Evolutionary conservation across 2,888 invertebrate species (phyloP).

Genomic region (Caenorhabditis plicata): DNA sequence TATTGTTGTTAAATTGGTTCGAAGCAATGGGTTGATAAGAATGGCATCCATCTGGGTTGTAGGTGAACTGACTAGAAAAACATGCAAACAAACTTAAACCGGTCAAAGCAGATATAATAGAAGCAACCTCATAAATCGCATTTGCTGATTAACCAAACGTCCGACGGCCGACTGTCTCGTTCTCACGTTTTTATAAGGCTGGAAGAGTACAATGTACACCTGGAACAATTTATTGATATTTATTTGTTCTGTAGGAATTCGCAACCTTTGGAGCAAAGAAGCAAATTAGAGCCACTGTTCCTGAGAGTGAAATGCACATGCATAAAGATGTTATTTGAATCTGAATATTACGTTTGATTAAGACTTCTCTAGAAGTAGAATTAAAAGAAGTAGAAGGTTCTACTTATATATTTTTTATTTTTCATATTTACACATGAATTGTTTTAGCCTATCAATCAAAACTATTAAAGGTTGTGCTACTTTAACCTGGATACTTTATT

Average conservation of each 20-base stretch:
- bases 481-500: too few relatives aligned
- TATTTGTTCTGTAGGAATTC: neutral
- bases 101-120: slow-evolving; percentile 4
- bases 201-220: slow-evolving; percentile 78
- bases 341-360: slow-evolving; percentile 66
- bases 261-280: slow-evolving; percentile 75
- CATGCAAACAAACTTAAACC: neutral
- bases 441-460: too few relatives aligned
- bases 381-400: neutral
- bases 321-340: slow-evolving; percentile 78
- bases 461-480: too few relatives aligned
- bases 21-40: slow-evolving; percentile 42
- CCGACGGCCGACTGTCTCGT: slow-evolving; percentile 63
- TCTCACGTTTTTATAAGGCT: slow-evolving; percentile 79
- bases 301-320: slow-evolving; percentile 79
- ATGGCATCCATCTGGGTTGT: slow-evolving; percentile 45
- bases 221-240: slow-evolving; percentile 12
- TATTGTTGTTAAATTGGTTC: slow-evolving; percentile 42
- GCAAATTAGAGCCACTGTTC: slow-evolving; percentile 77
- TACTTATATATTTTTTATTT: neutral
- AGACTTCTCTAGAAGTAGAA: neutral
- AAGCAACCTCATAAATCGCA: slow-evolving; percentile 65
- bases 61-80: slow-evolving; percentile 40
- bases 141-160: slow-evolving; percentile 65
- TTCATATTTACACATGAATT: too few relatives aligned